Evolutionary conservation across 2,797 vertebrate species (phyloP).

Genomic region (Sebastes itinus): DNA sequence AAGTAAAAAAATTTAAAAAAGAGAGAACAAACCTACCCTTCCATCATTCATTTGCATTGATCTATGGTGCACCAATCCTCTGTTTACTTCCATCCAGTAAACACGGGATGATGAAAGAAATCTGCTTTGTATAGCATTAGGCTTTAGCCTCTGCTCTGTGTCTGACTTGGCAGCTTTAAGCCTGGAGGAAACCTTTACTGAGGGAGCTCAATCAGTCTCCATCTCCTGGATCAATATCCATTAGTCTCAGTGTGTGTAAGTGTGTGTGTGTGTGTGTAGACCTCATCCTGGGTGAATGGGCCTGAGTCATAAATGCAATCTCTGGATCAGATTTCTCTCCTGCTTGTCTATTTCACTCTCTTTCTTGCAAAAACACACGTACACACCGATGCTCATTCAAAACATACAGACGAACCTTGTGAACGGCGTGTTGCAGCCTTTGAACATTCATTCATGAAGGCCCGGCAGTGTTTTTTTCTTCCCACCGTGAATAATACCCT

Average conservation of each 20-base stretch:
- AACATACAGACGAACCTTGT: constrained; percentile 45
- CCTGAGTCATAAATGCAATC: constrained; percentile 72
- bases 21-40: background rate
- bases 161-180: constrained; percentile 73
- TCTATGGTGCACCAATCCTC: constrained; percentile 17
- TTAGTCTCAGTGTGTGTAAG: constrained; percentile 58
- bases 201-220: constrained; percentile 73
- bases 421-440: constrained; percentile 33
- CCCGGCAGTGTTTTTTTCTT: background rate
- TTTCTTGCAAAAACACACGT: constrained; percentile 33
- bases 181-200: constrained; percentile 68
- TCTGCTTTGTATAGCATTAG: constrained; percentile 49
- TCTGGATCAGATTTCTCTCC: constrained; percentile 68
- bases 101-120: constrained; percentile 42
- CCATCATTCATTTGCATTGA: constrained; percentile 13
- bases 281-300: constrained; percentile 68
- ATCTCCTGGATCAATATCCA: constrained; percentile 80
- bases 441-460: constrained; percentile 61
- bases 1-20: background rate
- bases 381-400: constrained; percentile 55
- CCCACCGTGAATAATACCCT: constrained; percentile 10
- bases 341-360: constrained; percentile 36
- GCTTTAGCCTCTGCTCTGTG: constrained; percentile 50
- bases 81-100: constrained; percentile 23
- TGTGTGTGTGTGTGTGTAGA: constrained; percentile 16